Conservation (phyloP, 2,113 vertebrate species). For the Regulus satrapa region DNA sequence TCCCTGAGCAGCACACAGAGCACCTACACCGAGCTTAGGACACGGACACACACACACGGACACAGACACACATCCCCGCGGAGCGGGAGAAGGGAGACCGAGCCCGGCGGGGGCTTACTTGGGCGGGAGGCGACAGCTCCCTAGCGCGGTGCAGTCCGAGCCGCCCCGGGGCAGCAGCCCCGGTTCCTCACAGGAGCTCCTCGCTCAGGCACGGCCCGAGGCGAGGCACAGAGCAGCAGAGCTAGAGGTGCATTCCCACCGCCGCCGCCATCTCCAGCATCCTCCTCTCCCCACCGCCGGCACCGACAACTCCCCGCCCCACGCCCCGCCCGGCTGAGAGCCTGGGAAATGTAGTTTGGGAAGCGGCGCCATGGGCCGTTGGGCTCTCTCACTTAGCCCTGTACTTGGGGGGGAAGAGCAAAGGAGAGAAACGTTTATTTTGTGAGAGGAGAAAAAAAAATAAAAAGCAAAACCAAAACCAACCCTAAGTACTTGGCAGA, state of each 20-base stretch:
- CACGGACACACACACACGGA: not conserved
- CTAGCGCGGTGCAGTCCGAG: not conserved
- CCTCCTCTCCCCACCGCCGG: conserved; percentile 3
- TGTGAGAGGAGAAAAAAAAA: no score
- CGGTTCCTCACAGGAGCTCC: not conserved
- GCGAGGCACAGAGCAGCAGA: rapidly evolving
- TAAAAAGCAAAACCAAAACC: not conserved
- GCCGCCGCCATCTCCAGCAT: not conserved
- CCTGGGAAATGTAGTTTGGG: conserved; percentile 33
- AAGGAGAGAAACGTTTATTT: no score
- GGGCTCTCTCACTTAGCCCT: not conserved
- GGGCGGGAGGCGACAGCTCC: not conserved
- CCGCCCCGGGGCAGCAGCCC: no score
- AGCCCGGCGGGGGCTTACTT: not conserved
- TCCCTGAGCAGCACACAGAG: not conserved
- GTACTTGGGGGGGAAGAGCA: rapidly evolving
- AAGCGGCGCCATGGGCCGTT: not conserved
- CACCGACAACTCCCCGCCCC: not conserved
- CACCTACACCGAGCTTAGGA: not conserved
- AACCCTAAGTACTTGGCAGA: rapidly evolving
- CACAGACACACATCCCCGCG: not conserved
- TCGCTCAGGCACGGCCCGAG: not conserved
- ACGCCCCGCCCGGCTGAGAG: not conserved
- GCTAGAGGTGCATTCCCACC: rapidly evolving
- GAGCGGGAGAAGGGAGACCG: no score